phyloP scores from a whole-genome alignment of 2,113 vertebrate genomes.

The Apeltes quadracus region DNA sequence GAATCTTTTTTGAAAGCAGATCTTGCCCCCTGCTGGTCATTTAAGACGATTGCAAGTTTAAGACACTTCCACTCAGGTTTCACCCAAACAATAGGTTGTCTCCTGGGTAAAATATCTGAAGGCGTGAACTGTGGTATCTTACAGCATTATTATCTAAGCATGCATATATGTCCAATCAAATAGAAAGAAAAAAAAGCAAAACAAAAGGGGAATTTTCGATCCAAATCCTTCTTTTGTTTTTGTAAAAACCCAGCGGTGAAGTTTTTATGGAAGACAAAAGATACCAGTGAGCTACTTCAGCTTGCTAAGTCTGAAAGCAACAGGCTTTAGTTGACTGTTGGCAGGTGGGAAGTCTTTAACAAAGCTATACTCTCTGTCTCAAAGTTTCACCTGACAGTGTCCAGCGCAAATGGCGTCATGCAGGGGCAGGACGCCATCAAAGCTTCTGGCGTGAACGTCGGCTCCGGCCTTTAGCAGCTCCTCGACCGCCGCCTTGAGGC shows the following conservation, averaged over 20 bases:
- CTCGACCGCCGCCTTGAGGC: constrained; percentile 74
- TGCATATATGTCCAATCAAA: neutral
- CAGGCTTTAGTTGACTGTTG: neutral
- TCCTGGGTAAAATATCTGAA: no score
- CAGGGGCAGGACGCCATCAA: constrained; percentile 81
- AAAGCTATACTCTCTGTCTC: neutral
- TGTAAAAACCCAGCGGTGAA: neutral
- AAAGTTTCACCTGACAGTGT: constrained; percentile 80
- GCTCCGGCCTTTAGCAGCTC: constrained; percentile 86
- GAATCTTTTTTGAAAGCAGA: no score
- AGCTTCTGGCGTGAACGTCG: constrained; percentile 77
- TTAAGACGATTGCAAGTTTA: no score
- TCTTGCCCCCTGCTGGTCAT: no score
- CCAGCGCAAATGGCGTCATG: constrained; percentile 81
- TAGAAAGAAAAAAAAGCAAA: neutral
- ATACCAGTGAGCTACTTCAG: neutral
- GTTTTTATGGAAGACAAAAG: neutral
- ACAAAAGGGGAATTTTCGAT: neutral
- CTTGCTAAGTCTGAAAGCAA: neutral
- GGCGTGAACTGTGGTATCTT: no score
- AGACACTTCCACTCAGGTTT: no score
- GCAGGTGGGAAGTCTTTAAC: neutral
- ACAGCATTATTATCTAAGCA: no score
- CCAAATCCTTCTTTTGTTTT: neutral
- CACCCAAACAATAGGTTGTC: no score